Percentiles rank a stretch among this genome's conserved stretches.
Conservation (phyloP, 37 sponge, comb jelly and placozoan species). For the Sycon ciliatum region DNA sequence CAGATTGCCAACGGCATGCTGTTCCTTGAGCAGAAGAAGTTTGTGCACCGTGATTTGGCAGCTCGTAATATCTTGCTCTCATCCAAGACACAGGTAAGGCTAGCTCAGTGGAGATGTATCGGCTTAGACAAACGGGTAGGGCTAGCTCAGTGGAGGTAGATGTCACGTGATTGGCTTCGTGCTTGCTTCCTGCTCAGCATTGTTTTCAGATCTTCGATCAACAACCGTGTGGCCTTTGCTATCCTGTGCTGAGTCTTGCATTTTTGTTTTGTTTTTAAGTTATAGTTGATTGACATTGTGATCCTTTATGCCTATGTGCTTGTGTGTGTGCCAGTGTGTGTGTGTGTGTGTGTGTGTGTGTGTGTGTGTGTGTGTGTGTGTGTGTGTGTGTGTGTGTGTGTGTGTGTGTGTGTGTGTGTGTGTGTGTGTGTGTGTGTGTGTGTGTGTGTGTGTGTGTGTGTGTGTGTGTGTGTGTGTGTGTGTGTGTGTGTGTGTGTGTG, state of each 20-base stretch:
- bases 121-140: too few relatives aligned
- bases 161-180: too few relatives aligned
- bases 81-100: conserved; percentile 36
- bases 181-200: too few relatives aligned
- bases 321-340: not conserved
- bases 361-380: conserved; percentile 1
- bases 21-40: conserved; percentile 76
- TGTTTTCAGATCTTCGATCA: too few relatives aligned
- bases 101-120: too few relatives aligned
- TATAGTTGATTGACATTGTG: too few relatives aligned
- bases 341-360: conserved; percentile 5
- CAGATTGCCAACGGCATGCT: conserved; percentile 91
- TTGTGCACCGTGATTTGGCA: conserved; percentile 91
- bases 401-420: not conserved
- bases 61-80: conserved; percentile 86
- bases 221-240: too few relatives aligned
- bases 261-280: too few relatives aligned
- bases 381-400: conserved; percentile 5
- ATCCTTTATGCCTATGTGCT: too few relatives aligned
- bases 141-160: too few relatives aligned
- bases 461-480: conserved; percentile 5
- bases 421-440: not conserved
- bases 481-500: conserved; percentile 5
- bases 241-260: too few relatives aligned
- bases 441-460: conserved; percentile 5